A percentile compares a stretch with the other conserved stretches of the same genome.
phyloP scores from a whole-genome alignment of 2,888 invertebrate species.

The Cancer borealis region DNA sequence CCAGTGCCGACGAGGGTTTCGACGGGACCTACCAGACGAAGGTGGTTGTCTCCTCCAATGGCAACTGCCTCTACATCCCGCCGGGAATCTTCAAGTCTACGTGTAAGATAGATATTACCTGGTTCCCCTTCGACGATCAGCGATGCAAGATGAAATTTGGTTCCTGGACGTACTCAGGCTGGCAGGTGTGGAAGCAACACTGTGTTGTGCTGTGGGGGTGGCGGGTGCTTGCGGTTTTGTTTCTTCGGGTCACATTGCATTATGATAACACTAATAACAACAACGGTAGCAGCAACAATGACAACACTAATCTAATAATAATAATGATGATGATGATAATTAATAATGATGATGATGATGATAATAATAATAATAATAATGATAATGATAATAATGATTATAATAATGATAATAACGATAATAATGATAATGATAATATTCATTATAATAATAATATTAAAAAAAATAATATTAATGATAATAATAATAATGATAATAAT shows the following conservation, averaged over 20 bases:
- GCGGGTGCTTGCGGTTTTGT: not conserved
- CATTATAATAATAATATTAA: no score
- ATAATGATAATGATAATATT: no score
- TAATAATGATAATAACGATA: no score
- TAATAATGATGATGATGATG: no score
- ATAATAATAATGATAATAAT: no score
- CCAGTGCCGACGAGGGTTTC: conserved; percentile 99
- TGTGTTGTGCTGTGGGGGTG: not conserved
- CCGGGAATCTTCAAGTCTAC: conserved; percentile 99
- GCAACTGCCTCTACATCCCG: conserved; percentile 99
- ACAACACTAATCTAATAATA: no score
- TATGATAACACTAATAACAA: no score
- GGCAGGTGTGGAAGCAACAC: conserved; percentile 86
- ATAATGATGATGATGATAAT: no score
- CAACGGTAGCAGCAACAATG: no score
- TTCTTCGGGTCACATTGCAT: not conserved
- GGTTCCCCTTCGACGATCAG: conserved; percentile 99
- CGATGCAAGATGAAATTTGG: conserved; percentile 99
- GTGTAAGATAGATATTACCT: conserved; percentile 99
- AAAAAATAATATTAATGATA: no score
- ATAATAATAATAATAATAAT: no score
- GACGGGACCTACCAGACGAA: conserved; percentile 99
- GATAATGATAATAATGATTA: no score
- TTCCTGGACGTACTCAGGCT: conserved; percentile 99
- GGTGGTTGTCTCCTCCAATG: conserved; percentile 99